These are phyloP conservation scores for Labeo rohita DNA, from an alignment of 2,113 vertebrate species.

Conservation along the genomic window DNA sequence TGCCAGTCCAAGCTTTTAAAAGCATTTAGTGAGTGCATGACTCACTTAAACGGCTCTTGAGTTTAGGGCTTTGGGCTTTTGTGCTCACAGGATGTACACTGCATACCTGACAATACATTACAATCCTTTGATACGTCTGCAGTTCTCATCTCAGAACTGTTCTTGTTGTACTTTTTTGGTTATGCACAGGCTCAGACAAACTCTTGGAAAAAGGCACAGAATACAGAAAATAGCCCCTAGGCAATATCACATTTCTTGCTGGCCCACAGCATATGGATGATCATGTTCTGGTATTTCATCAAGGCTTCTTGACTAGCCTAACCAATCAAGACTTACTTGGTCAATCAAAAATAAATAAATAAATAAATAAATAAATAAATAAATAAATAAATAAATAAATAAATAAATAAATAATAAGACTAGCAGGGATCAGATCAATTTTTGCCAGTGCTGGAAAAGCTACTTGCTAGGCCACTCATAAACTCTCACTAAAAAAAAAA, in stretches of 20 bases:
- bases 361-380: no score
- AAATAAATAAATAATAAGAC: no score
- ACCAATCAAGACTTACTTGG: not conserved
- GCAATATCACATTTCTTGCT: not conserved
- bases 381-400: no score
- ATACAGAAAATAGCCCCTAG: not conserved
- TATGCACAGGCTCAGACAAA: not conserved
- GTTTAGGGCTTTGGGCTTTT: not conserved
- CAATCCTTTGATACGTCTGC: slow-evolving; percentile 1
- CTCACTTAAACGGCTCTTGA: slow-evolving; percentile 29
- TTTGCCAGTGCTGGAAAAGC: not conserved
- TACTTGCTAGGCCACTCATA: not conserved
- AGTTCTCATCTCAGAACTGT: not conserved
- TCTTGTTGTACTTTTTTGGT: not conserved
- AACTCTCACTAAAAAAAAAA: not conserved
- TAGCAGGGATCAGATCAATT: no score
- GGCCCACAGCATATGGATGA: not conserved
- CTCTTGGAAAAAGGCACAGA: not conserved
- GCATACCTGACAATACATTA: not conserved
- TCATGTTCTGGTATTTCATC: not conserved
- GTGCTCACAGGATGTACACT: not conserved
- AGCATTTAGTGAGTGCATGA: slow-evolving; percentile 32
- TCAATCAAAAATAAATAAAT: not conserved
- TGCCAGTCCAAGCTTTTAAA: slow-evolving; percentile 26
- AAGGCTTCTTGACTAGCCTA: not conserved